Percentiles rank a stretch among this genome's conserved stretches.
These are phyloP conservation scores for Acrocyrtus sp. DNA, from an alignment of 2,888 invertebrate species.

Conservation along the genomic window DNA sequence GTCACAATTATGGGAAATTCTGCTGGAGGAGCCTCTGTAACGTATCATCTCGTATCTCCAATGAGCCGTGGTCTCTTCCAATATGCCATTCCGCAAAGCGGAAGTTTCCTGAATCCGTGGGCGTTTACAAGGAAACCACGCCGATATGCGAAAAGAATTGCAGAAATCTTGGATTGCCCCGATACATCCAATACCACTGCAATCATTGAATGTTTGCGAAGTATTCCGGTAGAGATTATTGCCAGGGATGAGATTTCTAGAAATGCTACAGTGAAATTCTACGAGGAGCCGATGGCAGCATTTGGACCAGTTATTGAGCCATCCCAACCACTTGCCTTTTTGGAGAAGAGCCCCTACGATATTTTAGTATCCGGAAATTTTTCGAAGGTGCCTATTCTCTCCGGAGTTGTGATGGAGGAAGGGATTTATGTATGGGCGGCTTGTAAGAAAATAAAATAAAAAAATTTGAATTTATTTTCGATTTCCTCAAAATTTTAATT, in stretches of 20 bases:
- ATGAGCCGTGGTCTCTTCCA: conserved; percentile 37
- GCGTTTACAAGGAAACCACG: conserved; percentile 30
- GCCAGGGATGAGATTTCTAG: background rate
- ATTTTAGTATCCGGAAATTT: conserved; percentile 32
- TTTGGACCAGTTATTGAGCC: conserved; percentile 45
- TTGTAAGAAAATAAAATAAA: too few relatives aligned
- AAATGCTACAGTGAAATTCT: conserved; percentile 23
- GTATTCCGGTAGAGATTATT: conserved; percentile 1
- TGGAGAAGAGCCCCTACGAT: conserved; percentile 29
- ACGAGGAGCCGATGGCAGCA: conserved; percentile 38
- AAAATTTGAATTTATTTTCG: too few relatives aligned
- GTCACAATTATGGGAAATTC: conserved; percentile 17
- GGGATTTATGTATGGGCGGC: conserved; percentile 37
- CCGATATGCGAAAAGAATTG: conserved; percentile 34
- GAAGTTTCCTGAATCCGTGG: conserved; percentile 33
- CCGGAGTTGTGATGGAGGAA: conserved; percentile 37
- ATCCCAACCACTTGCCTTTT: conserved; percentile 18
- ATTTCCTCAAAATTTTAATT: too few relatives aligned
- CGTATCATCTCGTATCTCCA: conserved; percentile 29
- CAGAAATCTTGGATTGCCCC: conserved; percentile 12
- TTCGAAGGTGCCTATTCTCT: conserved; percentile 23
- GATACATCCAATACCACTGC: conserved; percentile 4
- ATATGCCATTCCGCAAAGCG: conserved; percentile 41
- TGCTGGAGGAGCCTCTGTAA: conserved; percentile 21
- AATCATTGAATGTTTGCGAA: conserved; percentile 29